Base-by-base conservation (phyloP, 1,140 invertebrate genomes). In the Plectrocnemia conspersa region DNA sequence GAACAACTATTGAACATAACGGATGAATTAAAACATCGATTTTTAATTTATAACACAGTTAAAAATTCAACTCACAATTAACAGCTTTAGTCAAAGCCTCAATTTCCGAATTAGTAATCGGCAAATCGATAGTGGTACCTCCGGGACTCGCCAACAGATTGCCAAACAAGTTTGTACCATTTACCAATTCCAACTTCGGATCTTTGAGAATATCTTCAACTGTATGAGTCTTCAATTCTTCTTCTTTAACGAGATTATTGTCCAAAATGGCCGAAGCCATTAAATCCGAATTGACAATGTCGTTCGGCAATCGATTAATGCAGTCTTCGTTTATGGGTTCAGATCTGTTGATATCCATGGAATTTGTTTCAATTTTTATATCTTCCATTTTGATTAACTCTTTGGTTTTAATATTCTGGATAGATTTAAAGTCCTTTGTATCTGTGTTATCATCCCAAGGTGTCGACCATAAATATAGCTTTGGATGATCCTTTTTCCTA, bases 401-500 rank as follows among this genome's bases (percentile, higher is more conserved):
- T 45, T 45, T 27, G 13, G 15, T n/a, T 4, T 27, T n/a, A 13
- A n/a, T 19, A 15, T 5, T 23, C n/a, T n/a, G n/a, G n/a, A n/a
- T n/a, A n/a, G n/a, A n/a, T n/a, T 27, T 25, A 25, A 2, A 18
- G 15, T 45, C 24, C 13, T 45, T 45, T 15, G 13, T 15, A n/a
- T 6, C 7, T 9, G 19, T 18, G 10, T 52, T 32, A 58, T 80
- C 79, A 55, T 85, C 83, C 88, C 88, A 91, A 59, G 84, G 85
- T 65, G 89, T 88, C 0, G 87, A 84, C 89, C 89, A 91, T 0
- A 91, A 72, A 68, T 91, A 91, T 10, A 91, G 69, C 66, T 91
- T 91, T 0, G 87, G 88, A 72, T 90, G 87, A 69, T 86, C 81
- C 58, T 86, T 86, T 50, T 82, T 82, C 22, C 83, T 85, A 59